Base-by-base conservation (phyloP, 2,113 vertebrate species). In the Strix aluco region DNA sequence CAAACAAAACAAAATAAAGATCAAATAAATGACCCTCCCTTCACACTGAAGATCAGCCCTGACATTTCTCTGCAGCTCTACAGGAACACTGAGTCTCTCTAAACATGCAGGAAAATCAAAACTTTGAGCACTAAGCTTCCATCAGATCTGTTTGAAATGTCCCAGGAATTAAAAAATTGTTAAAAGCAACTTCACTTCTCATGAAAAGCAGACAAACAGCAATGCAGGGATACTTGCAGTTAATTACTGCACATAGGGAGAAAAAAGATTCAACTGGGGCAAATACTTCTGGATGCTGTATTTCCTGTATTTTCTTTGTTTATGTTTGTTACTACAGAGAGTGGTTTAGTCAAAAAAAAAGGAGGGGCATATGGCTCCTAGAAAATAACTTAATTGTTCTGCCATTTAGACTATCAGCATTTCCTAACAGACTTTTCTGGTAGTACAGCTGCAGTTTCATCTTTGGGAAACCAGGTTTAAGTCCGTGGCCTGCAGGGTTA, bases 141-240 rank as follows among this genome's bases (percentile, higher is more conserved):
- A 29, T 12, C 5, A 26, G 21, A 51, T 22, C 32, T 16, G 5
- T 63, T 34, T 34, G 67, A 74, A 62, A 51, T 22, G 19, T 9
- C n/a, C 8, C 29, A 67, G 26, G 30, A 49, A 25, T 34, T 44
- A 17, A 55, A 67, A 49, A 74, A 29, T 5, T 10, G 2, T 62
- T 25, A 49, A 49, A 72, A 36, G 27, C 38, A 66, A 54, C 21
- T 40, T 29, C 34, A 34, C 13, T 67, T 25, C 80, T 18, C 23
- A 40, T 0, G 0, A 44, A 10, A 23, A 80, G 11, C 20, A 71
- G 29, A 20, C 9, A 13, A 55, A 42, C 5, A 29, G 52, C 20
- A 80, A 3, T n/a, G 10, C 7, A 17, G 22, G 11, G 34, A 57
- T 15, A 13, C 0, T 4, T 63, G 11, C 23, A 72, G 36, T 15